Percentiles rank a stretch among this genome's conserved stretches.
phyloP scores from a whole-genome alignment of 2,888 invertebrate genomes.

The Phalangium opilio region DNA sequence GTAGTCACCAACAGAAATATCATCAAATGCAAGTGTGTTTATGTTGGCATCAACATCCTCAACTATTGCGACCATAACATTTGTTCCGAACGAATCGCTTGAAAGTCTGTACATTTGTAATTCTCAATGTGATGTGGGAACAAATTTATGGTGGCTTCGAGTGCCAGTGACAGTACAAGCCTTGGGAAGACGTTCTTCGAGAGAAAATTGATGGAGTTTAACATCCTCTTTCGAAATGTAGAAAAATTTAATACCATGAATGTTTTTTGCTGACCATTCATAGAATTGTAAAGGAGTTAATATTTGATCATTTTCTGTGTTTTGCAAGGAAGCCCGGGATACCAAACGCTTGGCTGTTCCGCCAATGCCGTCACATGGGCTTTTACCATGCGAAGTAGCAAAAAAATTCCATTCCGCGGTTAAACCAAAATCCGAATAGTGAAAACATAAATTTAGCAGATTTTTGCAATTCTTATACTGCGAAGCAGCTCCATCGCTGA shows the following conservation, averaged over 20 bases:
- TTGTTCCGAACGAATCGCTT: not conserved
- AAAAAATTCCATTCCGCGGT: slow-evolving; percentile 22
- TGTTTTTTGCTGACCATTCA: not conserved
- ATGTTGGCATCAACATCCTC: not conserved
- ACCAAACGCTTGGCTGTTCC: slow-evolving; percentile 19
- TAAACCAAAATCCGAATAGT: slow-evolving; percentile 19
- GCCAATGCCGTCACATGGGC: slow-evolving; percentile 22
- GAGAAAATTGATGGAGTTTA: too few species aligned
- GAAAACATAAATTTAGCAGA: slow-evolving; percentile 18
- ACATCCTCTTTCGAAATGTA: not conserved
- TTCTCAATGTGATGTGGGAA: not conserved
- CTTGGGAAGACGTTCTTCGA: not conserved
- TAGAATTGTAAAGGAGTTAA: not conserved
- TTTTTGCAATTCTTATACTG: slow-evolving; percentile 23
- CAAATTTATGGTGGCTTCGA: slow-evolving; percentile 1
- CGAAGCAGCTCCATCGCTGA: slow-evolving; percentile 19
- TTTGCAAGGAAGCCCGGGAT: slow-evolving; percentile 8
- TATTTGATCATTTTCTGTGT: not conserved
- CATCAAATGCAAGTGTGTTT: not conserved
- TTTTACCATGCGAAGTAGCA: slow-evolving; percentile 22
- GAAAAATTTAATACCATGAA: not conserved
- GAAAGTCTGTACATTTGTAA: not conserved
- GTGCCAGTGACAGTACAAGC: not conserved
- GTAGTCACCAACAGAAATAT: not conserved
- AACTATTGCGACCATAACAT: not conserved